Conservation (phyloP, 23 tunicate species). For the Corella eumyota region DNA sequence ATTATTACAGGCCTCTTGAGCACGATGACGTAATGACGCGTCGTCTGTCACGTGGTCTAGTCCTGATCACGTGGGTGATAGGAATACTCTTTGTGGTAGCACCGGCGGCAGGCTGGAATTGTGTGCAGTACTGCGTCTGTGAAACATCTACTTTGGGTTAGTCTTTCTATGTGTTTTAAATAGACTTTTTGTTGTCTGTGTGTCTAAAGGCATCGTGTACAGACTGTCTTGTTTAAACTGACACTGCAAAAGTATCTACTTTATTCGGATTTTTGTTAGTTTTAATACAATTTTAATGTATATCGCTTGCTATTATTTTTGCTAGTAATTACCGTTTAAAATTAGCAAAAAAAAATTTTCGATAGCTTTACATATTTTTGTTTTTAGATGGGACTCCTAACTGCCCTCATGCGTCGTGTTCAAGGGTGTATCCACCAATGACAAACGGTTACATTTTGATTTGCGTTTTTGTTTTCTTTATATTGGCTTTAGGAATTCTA, state of each 20-base stretch:
- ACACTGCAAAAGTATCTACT: too few species aligned
- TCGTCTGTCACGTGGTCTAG: not conserved
- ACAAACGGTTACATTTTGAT: slow-evolving; percentile 15
- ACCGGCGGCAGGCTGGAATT: slow-evolving; percentile 17
- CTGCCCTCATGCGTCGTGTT: slow-evolving; percentile 12
- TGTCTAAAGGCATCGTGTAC: too few species aligned
- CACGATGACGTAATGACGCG: slow-evolving; percentile 11
- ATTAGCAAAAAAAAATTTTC: not conserved
- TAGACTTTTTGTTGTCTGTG: too few species aligned
- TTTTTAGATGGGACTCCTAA: slow-evolving; percentile 13
- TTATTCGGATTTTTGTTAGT: too few species aligned
- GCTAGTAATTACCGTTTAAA: too few species aligned
- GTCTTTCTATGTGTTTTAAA: too few species aligned
- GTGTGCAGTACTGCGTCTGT: slow-evolving; percentile 21
- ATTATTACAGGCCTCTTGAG: slow-evolving; percentile 8
- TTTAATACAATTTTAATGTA: too few species aligned
- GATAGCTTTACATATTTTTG: not conserved
- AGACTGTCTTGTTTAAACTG: too few species aligned
- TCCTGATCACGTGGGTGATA: slow-evolving; percentile 1
- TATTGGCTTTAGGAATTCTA: slow-evolving; percentile 5
- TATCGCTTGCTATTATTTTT: too few species aligned
- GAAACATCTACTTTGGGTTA: slow-evolving; percentile 17
- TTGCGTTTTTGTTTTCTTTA: slow-evolving; percentile 7
- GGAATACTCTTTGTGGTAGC: slow-evolving; percentile 4
- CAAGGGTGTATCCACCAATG: slow-evolving; percentile 13